Conservation (phyloP, 2,797 vertebrate species). For the Thunnus albacares region DNA sequence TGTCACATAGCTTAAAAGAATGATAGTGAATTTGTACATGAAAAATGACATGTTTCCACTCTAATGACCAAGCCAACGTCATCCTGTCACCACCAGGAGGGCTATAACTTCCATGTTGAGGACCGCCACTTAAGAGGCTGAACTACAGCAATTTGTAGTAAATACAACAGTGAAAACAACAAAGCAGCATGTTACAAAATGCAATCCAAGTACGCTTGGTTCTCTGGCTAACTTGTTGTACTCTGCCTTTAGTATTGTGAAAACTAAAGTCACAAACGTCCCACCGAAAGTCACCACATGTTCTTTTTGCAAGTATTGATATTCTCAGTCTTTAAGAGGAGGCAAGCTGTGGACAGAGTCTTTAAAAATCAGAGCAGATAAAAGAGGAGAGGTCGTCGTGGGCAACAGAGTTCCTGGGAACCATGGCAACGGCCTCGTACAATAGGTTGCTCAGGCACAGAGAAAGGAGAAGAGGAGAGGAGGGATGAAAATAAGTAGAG, state of each 20-base stretch:
- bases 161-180: constrained; percentile 27
- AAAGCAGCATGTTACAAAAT: constrained; percentile 44
- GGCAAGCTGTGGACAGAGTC: constrained; percentile 38
- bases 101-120: background rate
- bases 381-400: constrained; percentile 70
- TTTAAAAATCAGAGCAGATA: constrained; percentile 49
- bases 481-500: constrained; percentile 20
- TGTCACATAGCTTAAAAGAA: constrained; percentile 51
- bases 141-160: background rate
- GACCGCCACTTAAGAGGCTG: no score
- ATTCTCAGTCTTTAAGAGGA: constrained; percentile 41
- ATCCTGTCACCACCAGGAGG: background rate
- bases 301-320: constrained; percentile 6
- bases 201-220: background rate
- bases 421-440: constrained; percentile 84
- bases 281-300: constrained; percentile 8
- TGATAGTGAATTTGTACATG: constrained; percentile 26
- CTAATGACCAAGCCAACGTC: background rate
- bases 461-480: constrained; percentile 15
- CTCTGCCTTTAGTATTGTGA: background rate
- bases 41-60: background rate
- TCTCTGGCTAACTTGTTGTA: background rate
- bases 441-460: constrained; percentile 65
- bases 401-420: constrained; percentile 73
- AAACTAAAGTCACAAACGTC: constrained; percentile 2